Percentiles rank a stretch among this genome's conserved stretches.
Conservation (phyloP, 2,113 vertebrate genomes). For the Microcebus lehilahytsara region DNA sequence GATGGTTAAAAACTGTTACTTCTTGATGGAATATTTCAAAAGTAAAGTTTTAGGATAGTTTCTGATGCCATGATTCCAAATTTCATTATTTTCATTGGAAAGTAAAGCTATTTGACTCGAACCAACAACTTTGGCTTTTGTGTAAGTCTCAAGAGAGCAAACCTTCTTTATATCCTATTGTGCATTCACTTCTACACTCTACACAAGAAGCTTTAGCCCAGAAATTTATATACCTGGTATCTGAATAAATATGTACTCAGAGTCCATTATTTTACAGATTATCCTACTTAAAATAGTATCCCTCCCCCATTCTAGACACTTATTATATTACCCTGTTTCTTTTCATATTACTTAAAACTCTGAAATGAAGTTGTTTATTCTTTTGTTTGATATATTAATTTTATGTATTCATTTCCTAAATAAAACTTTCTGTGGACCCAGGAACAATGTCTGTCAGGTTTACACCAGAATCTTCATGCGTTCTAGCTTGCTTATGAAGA, state of each 20-base stretch:
- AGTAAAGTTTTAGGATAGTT: not conserved
- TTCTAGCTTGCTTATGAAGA: not conserved
- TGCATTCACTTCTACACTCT: not conserved
- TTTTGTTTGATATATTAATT: not conserved
- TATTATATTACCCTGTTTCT: not conserved
- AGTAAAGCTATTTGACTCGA: not conserved
- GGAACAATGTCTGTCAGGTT: not conserved
- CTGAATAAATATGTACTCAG: not conserved
- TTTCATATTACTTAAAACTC: not conserved
- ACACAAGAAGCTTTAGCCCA: not conserved
- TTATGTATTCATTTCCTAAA: not conserved
- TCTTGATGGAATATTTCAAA: not conserved
- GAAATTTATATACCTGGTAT: not conserved
- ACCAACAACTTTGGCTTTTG: not conserved
- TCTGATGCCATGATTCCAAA: not conserved
- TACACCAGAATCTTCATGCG: not conserved
- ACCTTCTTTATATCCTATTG: not conserved
- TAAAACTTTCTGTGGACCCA: not conserved
- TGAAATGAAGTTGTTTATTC: not conserved
- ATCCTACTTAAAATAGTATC: not conserved
- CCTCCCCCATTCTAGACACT: not conserved
- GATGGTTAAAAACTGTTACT: not conserved
- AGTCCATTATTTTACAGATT: not conserved
- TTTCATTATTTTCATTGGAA: not conserved
- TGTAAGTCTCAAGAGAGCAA: not conserved